Base-by-base conservation (phyloP, 2,113 vertebrate species). In the Lepisosteus osseus region DNA sequence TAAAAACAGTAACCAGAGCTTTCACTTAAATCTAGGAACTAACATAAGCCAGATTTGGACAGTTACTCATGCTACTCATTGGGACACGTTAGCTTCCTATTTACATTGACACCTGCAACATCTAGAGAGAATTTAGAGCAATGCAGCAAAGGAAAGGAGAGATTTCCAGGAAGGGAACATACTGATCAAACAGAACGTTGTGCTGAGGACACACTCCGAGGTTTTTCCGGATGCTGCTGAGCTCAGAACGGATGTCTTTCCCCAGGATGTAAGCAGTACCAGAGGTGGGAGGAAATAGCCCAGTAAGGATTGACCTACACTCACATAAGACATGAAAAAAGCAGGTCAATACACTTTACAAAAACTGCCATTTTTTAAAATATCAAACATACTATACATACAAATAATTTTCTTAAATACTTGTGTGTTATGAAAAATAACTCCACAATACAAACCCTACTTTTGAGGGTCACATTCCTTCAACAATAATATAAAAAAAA, bases 121-220 rank as follows among this genome's bases (percentile, higher is more conserved):
- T 11, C n/a, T 13, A 59, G 47, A 51, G 9, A 5, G 5, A 5
- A 51, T 51, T 51, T 1, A 51, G 47, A 51, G 9, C 9, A 51
- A 51, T 51, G 9, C 47, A n/a, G 13, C 15, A 51, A 47, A 15
- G 11, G 3, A 59, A 51, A 15, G 45, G n/a, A 9, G 47, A 14
- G 5, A 42, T 12, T 29, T 29, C 29, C 29, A 29, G 29, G 47
- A 12, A 8, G 61, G 47, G 41, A 80, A 93, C 96, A 94, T 80
- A 98, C 97, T 95, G 90, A 89, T 97, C 97, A 87, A 99, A 99
- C 40, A 99, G 90, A 68, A 99, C 97, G 0, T 99, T 99, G 82
- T 99, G 97, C 43, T 99, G 97, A 0, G 97, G 97, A 83, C 97
- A 99, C 76, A 99, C 94, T 1, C 97, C 97, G 67, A 99, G 86